Evolutionary conservation across 2,888 invertebrate species (phyloP).

Genomic region (Polylopha cassiicola): DNA sequence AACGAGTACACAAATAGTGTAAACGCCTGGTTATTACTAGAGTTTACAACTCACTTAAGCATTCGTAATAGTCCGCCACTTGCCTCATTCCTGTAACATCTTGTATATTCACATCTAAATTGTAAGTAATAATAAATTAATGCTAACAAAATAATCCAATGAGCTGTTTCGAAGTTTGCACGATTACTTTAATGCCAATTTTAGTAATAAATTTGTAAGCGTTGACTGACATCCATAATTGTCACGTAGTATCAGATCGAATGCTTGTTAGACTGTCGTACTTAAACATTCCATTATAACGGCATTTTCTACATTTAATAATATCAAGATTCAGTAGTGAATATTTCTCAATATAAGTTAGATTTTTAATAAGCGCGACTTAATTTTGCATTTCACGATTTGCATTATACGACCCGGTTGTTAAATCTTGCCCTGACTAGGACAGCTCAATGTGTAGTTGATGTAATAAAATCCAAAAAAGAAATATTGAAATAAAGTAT

Average conservation of each 20-base stretch:
- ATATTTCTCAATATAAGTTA: constrained; percentile 50
- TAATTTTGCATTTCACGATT: constrained; percentile 56
- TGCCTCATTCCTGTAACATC: constrained; percentile 62
- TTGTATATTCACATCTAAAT: constrained; percentile 62
- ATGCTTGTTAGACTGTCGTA: constrained; percentile 70
- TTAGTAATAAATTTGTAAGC: constrained; percentile 46
- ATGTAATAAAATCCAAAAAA: constrained; percentile 45
- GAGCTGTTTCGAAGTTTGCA: constrained; percentile 55
- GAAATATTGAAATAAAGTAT: constrained; percentile 49
- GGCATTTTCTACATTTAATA: constrained; percentile 53
- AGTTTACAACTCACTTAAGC: constrained; percentile 61
- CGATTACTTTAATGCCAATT: constrained; percentile 55
- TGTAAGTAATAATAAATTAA: constrained; percentile 50
- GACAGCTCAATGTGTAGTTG: constrained; percentile 72
- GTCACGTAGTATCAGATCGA: constrained; percentile 51
- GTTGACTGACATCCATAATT: constrained; percentile 66
- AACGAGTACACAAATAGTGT: constrained; percentile 65
- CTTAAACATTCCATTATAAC: constrained; percentile 71
- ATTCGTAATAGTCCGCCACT: constrained; percentile 56
- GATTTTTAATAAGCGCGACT: constrained; percentile 50
- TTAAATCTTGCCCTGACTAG: constrained; percentile 59
- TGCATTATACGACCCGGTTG: constrained; percentile 35
- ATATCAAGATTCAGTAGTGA: constrained; percentile 52
- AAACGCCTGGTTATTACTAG: constrained; percentile 63
- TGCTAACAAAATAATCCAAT: constrained; percentile 39